Percentiles rank a stretch among this genome's conserved stretches.
phyloP scores from a whole-genome alignment of 2,888 invertebrate genomes.

The Neria commutata region DNA sequence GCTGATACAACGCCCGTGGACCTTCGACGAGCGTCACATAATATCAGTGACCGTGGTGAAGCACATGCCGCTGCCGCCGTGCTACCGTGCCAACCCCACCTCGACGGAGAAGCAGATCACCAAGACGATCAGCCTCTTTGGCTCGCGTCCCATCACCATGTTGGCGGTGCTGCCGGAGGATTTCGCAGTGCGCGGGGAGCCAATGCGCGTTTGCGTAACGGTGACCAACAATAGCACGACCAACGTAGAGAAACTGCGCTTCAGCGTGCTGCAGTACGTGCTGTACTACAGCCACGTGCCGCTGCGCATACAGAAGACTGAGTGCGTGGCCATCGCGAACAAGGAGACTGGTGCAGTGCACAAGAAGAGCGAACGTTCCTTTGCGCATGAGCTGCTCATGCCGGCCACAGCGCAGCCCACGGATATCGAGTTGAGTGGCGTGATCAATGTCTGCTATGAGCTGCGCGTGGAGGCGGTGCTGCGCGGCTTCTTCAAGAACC shows the following conservation, averaged over 20 bases:
- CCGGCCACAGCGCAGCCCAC: conserved; percentile 57
- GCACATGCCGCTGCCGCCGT: conserved; percentile 46
- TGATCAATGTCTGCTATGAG: conserved; percentile 56
- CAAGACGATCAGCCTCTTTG: conserved; percentile 56
- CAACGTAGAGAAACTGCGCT: conserved; percentile 60
- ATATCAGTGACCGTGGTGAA: conserved; percentile 57
- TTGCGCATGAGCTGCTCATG: conserved; percentile 58
- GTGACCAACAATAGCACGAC: conserved; percentile 58
- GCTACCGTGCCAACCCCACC: conserved; percentile 43
- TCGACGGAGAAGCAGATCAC: conserved; percentile 53
- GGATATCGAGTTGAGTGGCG: conserved; percentile 47
- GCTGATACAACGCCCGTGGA: conserved; percentile 60
- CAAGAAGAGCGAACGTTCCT: conserved; percentile 59
- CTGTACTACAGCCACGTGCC: conserved; percentile 56
- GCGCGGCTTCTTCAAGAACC: conserved; percentile 59
- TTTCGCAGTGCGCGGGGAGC: conserved; percentile 54
- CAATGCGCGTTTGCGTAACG: conserved; percentile 54
- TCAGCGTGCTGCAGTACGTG: conserved; percentile 52
- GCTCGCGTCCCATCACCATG: conserved; percentile 57
- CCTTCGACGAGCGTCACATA: conserved; percentile 58
- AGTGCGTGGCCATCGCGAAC: conserved; percentile 52
- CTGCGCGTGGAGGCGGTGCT: conserved; percentile 59
- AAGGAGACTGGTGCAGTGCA: conserved; percentile 60
- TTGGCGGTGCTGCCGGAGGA: conserved; percentile 53
- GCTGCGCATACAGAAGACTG: conserved; percentile 50